phyloP scores from a whole-genome alignment of 2,797 vertebrate species.

The Apogon talboti region DNA sequence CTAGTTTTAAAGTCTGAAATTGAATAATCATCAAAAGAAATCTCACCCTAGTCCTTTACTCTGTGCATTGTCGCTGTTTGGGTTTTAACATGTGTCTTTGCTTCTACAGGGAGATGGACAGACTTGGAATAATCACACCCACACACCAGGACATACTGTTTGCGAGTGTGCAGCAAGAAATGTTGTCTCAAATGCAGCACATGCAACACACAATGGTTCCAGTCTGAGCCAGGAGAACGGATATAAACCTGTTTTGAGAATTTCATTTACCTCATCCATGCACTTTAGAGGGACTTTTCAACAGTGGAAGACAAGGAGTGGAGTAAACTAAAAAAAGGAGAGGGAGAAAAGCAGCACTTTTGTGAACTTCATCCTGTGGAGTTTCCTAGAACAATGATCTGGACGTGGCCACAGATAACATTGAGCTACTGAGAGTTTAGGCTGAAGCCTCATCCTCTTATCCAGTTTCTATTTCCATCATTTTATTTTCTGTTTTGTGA shows the following conservation, averaged over 20 bases:
- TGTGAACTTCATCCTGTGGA: slow-evolving; percentile 84
- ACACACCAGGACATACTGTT: slow-evolving; percentile 95
- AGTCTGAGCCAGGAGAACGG: slow-evolving; percentile 87
- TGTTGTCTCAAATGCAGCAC: slow-evolving; percentile 98
- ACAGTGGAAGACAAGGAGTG: slow-evolving; percentile 55
- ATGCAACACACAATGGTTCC: slow-evolving; percentile 99
- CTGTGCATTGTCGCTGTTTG: slow-evolving; percentile 5
- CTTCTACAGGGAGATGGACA: slow-evolving; percentile 90
- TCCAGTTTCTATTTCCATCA: slow-evolving; percentile 53
- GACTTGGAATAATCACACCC: slow-evolving; percentile 92
- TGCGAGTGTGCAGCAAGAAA: slow-evolving; percentile 91
- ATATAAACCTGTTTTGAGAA: slow-evolving; percentile 79
- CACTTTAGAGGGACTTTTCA: slow-evolving; percentile 93
- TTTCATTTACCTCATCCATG: slow-evolving; percentile 99
- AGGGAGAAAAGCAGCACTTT: slow-evolving; percentile 93
- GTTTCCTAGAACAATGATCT: slow-evolving; percentile 80
- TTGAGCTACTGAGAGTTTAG: slow-evolving; percentile 58
- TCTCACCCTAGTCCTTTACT: background rate
- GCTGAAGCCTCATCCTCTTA: slow-evolving; percentile 63
- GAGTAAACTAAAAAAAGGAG: slow-evolving; percentile 31
- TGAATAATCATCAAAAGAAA: background rate
- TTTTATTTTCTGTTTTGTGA: slow-evolving; percentile 69
- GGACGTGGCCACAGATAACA: slow-evolving; percentile 75
- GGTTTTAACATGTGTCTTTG: slow-evolving; percentile 43
- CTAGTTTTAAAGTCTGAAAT: slow-evolving; percentile 1